Conservation (phyloP, 2,888 invertebrate species). For the Clusia tigrina region DNA sequence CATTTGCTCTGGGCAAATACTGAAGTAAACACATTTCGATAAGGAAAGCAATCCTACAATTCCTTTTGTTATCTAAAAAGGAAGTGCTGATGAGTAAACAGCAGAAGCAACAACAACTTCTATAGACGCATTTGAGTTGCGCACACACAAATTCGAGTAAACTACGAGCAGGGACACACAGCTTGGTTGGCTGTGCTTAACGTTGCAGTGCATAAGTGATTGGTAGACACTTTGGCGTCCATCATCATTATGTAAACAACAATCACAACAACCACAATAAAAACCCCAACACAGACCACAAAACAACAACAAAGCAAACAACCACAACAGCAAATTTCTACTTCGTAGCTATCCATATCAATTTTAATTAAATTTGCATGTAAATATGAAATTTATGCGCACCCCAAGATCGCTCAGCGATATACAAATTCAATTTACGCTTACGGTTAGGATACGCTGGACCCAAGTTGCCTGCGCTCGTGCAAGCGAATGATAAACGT, state of each 20-base stretch:
- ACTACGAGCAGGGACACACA: not conserved
- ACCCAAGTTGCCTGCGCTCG: too few species aligned
- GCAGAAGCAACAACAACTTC: not conserved
- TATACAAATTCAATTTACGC: constrained; percentile 44
- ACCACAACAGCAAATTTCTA: not conserved
- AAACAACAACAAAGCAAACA: too few species aligned
- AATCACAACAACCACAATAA: not conserved
- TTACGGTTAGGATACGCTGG: constrained; percentile 9
- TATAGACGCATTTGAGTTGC: too few species aligned
- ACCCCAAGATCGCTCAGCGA: constrained; percentile 42
- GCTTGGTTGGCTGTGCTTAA: too few species aligned
- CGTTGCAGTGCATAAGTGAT: not conserved
- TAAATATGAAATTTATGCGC: constrained; percentile 49
- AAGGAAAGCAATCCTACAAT: too few species aligned
- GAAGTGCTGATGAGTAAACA: not conserved
- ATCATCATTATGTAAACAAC: too few species aligned
- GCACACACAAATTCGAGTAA: not conserved
- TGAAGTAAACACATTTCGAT: too few species aligned
- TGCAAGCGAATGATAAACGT: not conserved
- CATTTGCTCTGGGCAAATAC: too few species aligned
- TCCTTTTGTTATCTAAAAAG: not conserved
- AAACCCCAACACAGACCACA: not conserved
- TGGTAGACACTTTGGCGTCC: constrained; percentile 7
- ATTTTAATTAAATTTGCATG: constrained; percentile 49
- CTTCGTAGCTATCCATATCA: constrained; percentile 27